A percentile compares a stretch with the other conserved stretches of the same genome.
These are phyloP conservation scores for Casuarius casuarius DNA, from an alignment of 2,113 vertebrate species.

Conservation along the genomic window DNA sequence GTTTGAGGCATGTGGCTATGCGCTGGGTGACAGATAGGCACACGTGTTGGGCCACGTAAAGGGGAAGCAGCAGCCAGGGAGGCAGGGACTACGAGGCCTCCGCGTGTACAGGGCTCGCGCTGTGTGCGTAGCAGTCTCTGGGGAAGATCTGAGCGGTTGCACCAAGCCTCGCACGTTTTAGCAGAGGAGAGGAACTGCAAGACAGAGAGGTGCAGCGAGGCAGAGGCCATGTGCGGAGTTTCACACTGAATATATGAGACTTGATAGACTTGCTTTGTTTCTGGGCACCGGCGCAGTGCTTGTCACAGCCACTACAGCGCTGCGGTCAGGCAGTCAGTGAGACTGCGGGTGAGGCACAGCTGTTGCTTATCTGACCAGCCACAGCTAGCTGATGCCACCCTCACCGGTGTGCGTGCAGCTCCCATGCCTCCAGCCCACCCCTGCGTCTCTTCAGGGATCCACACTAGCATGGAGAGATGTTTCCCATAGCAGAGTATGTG, in stretches of 20 bases:
- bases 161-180: not conserved
- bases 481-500: not conserved
- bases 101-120: rapidly evolving
- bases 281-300: not conserved
- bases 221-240: not conserved
- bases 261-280: rapidly evolving
- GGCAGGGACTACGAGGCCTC: not conserved
- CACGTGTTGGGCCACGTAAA: rapidly evolving
- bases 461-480: not conserved
- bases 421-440: not conserved
- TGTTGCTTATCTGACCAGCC: not conserved
- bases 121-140: not conserved
- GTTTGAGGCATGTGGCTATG: rapidly evolving
- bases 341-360: not conserved
- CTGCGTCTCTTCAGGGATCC: not conserved
- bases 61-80: rapidly evolving
- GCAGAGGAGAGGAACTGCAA: rapidly evolving
- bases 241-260: rapidly evolving
- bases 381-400: not conserved
- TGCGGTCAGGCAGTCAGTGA: not conserved
- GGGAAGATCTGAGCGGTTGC: not conserved
- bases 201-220: not conserved
- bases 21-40: rapidly evolving
- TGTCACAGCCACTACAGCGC: rapidly evolving
- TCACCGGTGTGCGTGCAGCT: rapidly evolving